phyloP scores from a whole-genome alignment of 2,888 invertebrate genomes.

The Ophraella communa region DNA sequence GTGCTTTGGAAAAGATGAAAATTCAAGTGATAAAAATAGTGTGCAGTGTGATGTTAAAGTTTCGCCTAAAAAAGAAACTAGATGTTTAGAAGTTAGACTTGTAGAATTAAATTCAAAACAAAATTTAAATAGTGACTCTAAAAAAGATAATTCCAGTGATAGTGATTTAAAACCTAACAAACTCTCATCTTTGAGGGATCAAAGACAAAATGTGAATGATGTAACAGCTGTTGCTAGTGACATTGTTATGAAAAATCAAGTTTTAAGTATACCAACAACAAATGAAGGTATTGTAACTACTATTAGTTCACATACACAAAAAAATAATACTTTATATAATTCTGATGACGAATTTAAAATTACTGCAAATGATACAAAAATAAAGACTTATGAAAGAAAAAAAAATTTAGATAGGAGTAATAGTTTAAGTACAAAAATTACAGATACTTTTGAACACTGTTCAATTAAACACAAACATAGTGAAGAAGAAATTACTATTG shows the following conservation, averaged over 20 bases:
- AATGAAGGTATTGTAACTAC: neutral
- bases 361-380: neutral
- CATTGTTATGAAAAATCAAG: neutral
- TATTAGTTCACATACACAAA: neutral
- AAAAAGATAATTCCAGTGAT: neutral
- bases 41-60: neutral
- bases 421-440: neutral
- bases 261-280: neutral
- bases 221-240: neutral
- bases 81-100: neutral
- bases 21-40: neutral
- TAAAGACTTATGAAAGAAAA: slow-evolving; percentile 7
- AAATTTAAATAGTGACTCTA: neutral
- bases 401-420: neutral
- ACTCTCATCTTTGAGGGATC: neutral
- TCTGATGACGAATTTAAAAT: slow-evolving; percentile 19
- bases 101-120: neutral
- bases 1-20: slow-evolving; percentile 3
- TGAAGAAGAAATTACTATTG: neutral
- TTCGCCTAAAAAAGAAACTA: neutral
- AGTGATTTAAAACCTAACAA: neutral
- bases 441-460: slow-evolving; percentile 4
- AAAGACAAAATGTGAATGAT: neutral
- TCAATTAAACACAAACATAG: neutral
- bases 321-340: neutral